Conservation (phyloP, 2,888 invertebrate species). For the Drosophila antonietae region DNA sequence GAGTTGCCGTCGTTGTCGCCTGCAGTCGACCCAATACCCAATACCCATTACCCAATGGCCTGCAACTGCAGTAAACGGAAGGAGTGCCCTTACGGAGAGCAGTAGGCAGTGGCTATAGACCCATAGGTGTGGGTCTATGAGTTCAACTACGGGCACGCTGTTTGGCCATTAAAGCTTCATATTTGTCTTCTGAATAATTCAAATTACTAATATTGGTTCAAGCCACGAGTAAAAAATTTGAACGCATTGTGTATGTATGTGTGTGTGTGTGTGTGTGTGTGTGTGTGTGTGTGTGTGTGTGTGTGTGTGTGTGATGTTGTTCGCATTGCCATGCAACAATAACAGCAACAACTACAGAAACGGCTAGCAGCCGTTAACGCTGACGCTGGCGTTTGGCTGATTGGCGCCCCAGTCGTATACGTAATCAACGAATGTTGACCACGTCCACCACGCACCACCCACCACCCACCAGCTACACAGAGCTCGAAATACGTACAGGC, state of each 20-base stretch:
- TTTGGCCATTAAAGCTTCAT: slow-evolving; percentile 85
- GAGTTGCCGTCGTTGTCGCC: slow-evolving; percentile 63
- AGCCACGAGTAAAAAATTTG: slow-evolving; percentile 72
- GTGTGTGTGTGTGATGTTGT: background rate
- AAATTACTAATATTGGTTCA: slow-evolving; percentile 85
- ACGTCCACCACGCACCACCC: slow-evolving; percentile 75
- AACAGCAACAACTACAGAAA: slow-evolving; percentile 47
- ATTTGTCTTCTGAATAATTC: slow-evolving; percentile 85
- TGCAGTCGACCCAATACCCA: slow-evolving; percentile 36
- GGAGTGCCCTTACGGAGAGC: slow-evolving; percentile 15
- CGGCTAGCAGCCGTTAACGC: slow-evolving; percentile 41
- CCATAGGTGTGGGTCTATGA: slow-evolving; percentile 35
- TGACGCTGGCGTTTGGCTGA: slow-evolving; percentile 74
- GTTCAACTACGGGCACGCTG: slow-evolving; percentile 66
- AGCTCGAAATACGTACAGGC: slow-evolving; percentile 16
- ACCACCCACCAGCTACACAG: slow-evolving; percentile 63
- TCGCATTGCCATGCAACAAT: slow-evolving; percentile 64
- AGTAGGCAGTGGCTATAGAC: background rate
- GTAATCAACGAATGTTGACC: slow-evolving; percentile 82
- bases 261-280: slow-evolving; percentile 28
- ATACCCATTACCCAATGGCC: slow-evolving; percentile 47
- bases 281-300: slow-evolving; percentile 25
- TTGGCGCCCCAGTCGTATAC: slow-evolving; percentile 81
- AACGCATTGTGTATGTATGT: slow-evolving; percentile 55
- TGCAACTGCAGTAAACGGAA: slow-evolving; percentile 45